A percentile compares a stretch with the other conserved stretches of the same genome.
Conservation (phyloP, 1,140 invertebrate genomes). For the Oedothorax gibbosus region DNA sequence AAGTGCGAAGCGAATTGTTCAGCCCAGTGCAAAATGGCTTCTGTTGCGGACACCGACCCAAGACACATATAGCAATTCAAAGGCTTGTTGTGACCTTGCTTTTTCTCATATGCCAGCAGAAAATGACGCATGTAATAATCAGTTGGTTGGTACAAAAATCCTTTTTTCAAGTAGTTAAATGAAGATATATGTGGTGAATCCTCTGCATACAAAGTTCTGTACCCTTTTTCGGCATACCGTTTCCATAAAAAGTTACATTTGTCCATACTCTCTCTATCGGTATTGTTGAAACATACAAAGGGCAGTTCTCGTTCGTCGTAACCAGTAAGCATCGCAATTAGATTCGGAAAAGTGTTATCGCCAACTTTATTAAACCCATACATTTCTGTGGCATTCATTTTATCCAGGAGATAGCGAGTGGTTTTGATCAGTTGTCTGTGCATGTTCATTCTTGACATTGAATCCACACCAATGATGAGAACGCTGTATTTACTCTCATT, state of each 20-base stretch:
- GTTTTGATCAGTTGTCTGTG: conserved; percentile 73
- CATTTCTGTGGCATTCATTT: conserved; percentile 67
- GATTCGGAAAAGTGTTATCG: conserved; percentile 70
- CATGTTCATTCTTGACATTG: conserved; percentile 74
- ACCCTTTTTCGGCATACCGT: conserved; percentile 38
- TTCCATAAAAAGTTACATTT: conserved; percentile 57
- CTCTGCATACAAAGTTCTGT: conserved; percentile 82
- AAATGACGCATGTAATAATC: conserved; percentile 86
- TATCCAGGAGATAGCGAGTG: conserved; percentile 67
- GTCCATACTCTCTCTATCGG: conserved; percentile 26
- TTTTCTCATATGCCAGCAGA: conserved; percentile 65
- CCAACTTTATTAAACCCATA: conserved; percentile 70
- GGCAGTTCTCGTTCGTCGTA: conserved; percentile 49
- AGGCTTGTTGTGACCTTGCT: background rate
- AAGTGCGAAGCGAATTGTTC: conserved; percentile 48
- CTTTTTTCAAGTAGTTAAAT: conserved; percentile 84
- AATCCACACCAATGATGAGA: conserved; percentile 73
- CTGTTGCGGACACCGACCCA: conserved; percentile 53
- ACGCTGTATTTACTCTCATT: conserved; percentile 64
- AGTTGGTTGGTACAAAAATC: conserved; percentile 82
- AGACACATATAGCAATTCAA: conserved; percentile 48
- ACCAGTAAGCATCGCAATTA: conserved; percentile 68
- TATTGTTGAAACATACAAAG: conserved; percentile 25
- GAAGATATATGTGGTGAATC: conserved; percentile 80
- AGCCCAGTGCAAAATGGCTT: conserved; percentile 51